phyloP scores from a whole-genome alignment of 2,888 invertebrate genomes.

The Phanerotoma sp. region DNA sequence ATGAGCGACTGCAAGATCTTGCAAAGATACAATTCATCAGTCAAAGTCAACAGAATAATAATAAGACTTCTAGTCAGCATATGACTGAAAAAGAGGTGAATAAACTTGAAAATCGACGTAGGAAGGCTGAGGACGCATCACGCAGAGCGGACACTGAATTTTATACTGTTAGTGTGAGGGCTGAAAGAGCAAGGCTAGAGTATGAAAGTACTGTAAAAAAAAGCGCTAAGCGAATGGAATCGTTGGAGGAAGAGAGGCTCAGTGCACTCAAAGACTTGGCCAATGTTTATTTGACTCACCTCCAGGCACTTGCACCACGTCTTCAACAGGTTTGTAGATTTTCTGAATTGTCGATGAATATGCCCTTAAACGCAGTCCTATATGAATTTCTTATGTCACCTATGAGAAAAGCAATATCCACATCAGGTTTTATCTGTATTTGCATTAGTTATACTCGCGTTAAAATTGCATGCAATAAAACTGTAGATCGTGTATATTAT shows the following conservation, averaged over 20 bases:
- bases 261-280: conserved; percentile 73
- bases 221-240: conserved; percentile 83
- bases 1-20: conserved; percentile 84
- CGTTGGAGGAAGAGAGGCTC: conserved; percentile 86
- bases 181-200: conserved; percentile 87
- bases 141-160: conserved; percentile 92
- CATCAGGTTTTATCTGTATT: no score
- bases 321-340: conserved; percentile 67
- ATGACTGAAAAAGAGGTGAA: conserved; percentile 66
- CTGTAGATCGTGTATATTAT: no score
- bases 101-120: conserved; percentile 83
- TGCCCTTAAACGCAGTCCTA: no score
- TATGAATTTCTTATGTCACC: no score
- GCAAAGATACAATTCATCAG: conserved; percentile 62
- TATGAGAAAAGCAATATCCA: no score
- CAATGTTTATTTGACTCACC: conserved; percentile 61
- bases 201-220: conserved; percentile 89
- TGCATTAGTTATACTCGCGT: no score
- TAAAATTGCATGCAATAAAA: no score
- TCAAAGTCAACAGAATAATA: conserved; percentile 61
- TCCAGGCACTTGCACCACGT: conserved; percentile 76
- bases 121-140: conserved; percentile 87
- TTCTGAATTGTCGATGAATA: no score
- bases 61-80: conserved; percentile 54
- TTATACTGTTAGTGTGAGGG: conserved; percentile 86